phyloP scores from a whole-genome alignment of 2,113 vertebrate species.

The Suricata suricatta region DNA sequence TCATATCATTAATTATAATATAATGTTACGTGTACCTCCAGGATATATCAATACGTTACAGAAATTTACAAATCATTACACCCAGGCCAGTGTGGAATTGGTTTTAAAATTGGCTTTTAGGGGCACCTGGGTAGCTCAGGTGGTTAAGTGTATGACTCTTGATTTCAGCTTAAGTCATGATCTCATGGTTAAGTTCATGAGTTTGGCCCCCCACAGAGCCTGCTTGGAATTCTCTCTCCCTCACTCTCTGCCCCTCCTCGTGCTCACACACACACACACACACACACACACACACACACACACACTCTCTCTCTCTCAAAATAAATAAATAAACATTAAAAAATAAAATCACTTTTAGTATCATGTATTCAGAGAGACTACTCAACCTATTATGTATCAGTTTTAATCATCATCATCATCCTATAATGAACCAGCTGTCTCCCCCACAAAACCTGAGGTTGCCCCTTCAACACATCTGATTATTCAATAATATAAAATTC shows the following conservation, averaged over 20 bases:
- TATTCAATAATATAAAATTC: background rate
- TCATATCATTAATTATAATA: background rate
- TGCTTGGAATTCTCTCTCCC: no score
- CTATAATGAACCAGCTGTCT: background rate
- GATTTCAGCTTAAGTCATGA: no score
- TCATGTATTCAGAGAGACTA: background rate
- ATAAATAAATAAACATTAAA: no score
- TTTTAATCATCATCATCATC: background rate
- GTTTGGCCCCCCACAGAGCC: no score
- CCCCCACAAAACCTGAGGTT: background rate
- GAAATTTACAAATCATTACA: background rate
- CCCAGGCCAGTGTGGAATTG: background rate
- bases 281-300: no score
- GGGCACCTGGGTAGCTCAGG: no score
- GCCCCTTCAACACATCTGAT: background rate
- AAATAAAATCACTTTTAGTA: no score
- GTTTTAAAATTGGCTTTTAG: background rate
- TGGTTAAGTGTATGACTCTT: no score
- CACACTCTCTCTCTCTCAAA: no score
- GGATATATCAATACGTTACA: background rate
- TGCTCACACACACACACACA: no score
- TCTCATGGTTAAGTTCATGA: no score
- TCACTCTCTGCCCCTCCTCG: no score
- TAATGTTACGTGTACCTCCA: background rate
- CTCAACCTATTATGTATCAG: background rate